Evolutionary conservation across 2,888 invertebrate species (phyloP), one percentile per base, ranked within the genome.

Genomic region (Chaetogeoica ovagalla): DNA sequence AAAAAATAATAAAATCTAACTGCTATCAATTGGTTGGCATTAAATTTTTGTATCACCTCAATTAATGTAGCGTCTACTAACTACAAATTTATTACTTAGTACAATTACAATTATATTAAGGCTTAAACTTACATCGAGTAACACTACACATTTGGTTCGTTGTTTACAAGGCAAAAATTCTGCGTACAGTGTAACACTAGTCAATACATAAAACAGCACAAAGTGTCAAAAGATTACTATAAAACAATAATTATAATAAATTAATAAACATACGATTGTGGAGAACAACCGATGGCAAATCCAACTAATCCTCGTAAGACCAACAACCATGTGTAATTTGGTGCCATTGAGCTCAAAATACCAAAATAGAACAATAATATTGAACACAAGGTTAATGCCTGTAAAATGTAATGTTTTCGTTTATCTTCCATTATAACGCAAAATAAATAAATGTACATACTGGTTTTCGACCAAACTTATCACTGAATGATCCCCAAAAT

Each of bases 241-340:
- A 71, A 68, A 70, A 81, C 23, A 43, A 15, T 66, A 82, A 70
- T 60, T 81, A 70, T 74, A n/a, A 81, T 83, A 69, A 69, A 73
- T 62, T 69, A 82, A 71, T 76, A 71, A 82, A 91, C 94, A 92
- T 89, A 96, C 96, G 97, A 96, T 87, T 98, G 97, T 76, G 97
- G 97, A 59, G 96, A 95, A 86, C 97, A 97, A 84, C 97, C 97
- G 85, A 97, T 96, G 30, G 97, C 96, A 88, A 98, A 96, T 66
- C 98, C 97, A 17, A 97, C 97, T 13, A 97, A 89, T 19, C 96
- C 94, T 86, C 97, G 89, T n/a, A 98, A 88, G 81, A 97, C 90
- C 62, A 98, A 88, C 81, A 98, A 89, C 95, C 97, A 96, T 75
- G 93, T 90, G 86, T 94, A 97, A 85, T 93, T 95, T 4, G 97